Evolutionary conservation across 1,140 invertebrate genomes (phyloP), one percentile per base, ranked within the genome.

Genomic region (Globodera rostochiensis): DNA sequence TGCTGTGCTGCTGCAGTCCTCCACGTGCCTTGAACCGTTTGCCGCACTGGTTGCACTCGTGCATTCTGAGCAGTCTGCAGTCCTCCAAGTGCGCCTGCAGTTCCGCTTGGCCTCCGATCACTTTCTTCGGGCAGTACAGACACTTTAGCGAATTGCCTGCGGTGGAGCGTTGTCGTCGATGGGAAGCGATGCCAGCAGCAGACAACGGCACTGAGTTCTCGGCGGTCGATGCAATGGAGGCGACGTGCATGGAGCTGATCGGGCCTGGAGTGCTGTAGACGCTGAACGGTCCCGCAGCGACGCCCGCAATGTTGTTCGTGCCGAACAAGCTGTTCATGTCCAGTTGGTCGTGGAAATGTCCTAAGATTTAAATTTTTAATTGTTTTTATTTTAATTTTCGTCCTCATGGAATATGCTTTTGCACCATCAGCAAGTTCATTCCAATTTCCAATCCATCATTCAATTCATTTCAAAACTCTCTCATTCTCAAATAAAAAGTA

Each of bases 21-120:
- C 88, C 88, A 6, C 87, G 79, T 0, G 88, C 87, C 80, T 89
- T 88, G 84, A 88, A 88, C 9, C 82, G 80, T 49, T 83, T 83
- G 1, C 82, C 82, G 53, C 82, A 83, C n/a, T 84, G 82, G n/a
- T 77, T 45, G 70, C 82, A 83, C 45, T 83, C 82, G 80, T 83
- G 82, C 21, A 84, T 74, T 36, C 82, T 0, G 49, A 83, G 19
- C 83, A 84, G 66, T 36, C 82, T 74, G 49, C 82, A 83, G 9
- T 83, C 82, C 36, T 83, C 82, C 36, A 83, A 60, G 70, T 83
- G 82, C 45, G 50, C 67, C 67, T 78, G 81, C 36, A 83, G 47
- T 45, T 83, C 74, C 45, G 67, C 49, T 60, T 76, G 25, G 3
- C 67, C 57, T 21, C 67, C 25, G 2, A 19, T 9, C 6, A 76